Evolutionary conservation across 1,140 invertebrate species (phyloP).

Genomic region (Hermetia illucens): DNA sequence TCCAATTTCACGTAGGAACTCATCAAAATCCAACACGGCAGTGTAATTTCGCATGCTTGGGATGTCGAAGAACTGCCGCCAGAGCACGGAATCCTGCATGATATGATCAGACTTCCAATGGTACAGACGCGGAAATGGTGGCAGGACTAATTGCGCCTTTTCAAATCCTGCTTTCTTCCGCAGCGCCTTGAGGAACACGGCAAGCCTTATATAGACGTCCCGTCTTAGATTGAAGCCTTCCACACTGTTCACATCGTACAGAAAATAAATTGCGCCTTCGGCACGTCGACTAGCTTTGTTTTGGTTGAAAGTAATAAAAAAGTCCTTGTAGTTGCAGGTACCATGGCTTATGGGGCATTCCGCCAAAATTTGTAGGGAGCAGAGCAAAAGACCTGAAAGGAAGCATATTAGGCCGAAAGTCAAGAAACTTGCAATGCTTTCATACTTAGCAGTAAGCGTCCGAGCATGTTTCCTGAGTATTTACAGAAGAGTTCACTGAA

Average conservation of each 20-base stretch:
- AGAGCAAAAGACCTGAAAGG: too few species aligned
- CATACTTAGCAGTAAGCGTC: too few species aligned
- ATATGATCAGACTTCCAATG: conserved; percentile 68
- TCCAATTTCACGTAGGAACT: conserved; percentile 44
- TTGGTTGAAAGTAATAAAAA: too few species aligned
- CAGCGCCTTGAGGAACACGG: conserved; percentile 59
- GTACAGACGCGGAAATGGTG: conserved; percentile 78
- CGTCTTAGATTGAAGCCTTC: conserved; percentile 95
- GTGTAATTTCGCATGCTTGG: conserved; percentile 60
- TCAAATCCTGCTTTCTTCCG: conserved; percentile 32
- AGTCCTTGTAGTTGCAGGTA: too few species aligned
- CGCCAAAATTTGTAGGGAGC: too few species aligned
- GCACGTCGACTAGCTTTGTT: too few species aligned
- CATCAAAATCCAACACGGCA: conserved; percentile 76
- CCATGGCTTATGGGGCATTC: too few species aligned
- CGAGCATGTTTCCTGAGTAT: too few species aligned
- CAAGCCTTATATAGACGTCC: conserved; percentile 89
- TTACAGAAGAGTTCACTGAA: too few species aligned
- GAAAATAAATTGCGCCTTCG: conserved; percentile 23
- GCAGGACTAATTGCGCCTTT: conserved; percentile 57
- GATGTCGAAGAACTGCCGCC: conserved; percentile 81
- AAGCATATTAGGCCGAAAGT: too few species aligned
- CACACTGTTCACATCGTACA: conserved; percentile 87
- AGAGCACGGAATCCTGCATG: conserved; percentile 31
- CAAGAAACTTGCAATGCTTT: too few species aligned